These are phyloP conservation scores for Lithobates sylvaticus DNA, from an alignment of 2,797 vertebrate genomes.

Conservation along the genomic window DNA sequence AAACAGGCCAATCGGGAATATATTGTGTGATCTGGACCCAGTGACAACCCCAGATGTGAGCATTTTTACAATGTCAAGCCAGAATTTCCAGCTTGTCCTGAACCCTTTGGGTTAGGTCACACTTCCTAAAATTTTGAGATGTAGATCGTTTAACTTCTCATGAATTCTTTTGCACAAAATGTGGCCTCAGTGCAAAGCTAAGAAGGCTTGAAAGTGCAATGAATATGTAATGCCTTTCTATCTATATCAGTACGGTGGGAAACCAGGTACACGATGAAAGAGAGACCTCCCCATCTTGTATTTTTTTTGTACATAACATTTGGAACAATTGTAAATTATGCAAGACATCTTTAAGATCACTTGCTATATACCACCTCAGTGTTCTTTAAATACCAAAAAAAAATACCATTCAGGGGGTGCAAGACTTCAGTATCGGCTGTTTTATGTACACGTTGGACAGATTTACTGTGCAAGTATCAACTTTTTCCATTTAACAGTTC, in stretches of 20 bases:
- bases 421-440: background rate
- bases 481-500: background rate
- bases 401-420: background rate
- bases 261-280: background rate
- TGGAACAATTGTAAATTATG: background rate
- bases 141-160: constrained; percentile 22
- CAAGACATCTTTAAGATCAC: background rate
- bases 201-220: background rate
- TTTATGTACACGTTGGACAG: background rate
- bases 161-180: background rate
- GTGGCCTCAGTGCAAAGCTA: background rate
- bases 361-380: constrained; percentile 32
- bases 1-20: background rate
- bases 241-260: background rate
- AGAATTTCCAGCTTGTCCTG: background rate
- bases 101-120: background rate
- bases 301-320: constrained; percentile 6
- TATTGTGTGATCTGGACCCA: background rate
- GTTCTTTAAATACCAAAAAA: constrained; percentile 19
- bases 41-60: background rate
- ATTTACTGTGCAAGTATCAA: background rate
- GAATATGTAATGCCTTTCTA: background rate
- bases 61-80: background rate
- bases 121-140: background rate
- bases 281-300: background rate